Evolutionary conservation across 2,888 invertebrate species (phyloP), one percentile per base, ranked within the genome.

Genomic region (Drosophila mettleri): DNA sequence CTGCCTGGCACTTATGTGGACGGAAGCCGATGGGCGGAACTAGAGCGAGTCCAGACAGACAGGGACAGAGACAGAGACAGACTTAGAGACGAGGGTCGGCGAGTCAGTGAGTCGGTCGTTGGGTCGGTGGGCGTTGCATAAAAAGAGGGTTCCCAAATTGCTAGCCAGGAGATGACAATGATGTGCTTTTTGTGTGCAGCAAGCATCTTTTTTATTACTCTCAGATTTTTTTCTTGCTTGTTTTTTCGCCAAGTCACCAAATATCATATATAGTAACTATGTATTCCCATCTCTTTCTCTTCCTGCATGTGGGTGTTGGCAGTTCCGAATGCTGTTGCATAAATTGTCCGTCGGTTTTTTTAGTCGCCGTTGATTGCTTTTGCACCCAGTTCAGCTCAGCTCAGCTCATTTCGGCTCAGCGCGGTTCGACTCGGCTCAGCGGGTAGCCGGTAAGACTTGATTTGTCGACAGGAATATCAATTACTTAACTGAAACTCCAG

Each of bases 21-120:
- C 87, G 86, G 89, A 86, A 88, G 82, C 70, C 87, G 53, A 85
- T 82, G 82, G 86, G 86, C 84, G 86, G 82, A 86, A 86, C 86
- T 86, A 87, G 89, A 88, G 89, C 89, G 69, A 77, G 78, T 80
- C 85, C 83, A 84, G 83, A 88, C 86, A 82, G 79, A 85, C 71
- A 67, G 24, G 10, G 45, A 27, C 63, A 66, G 48, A 33, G 18
- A 54, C 24, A 55, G 39, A 80, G 80, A 77, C 77, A 80, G 69
- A 76, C 66, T 59, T 67, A 69, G 55, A 74, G 54, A 57, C 67
- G 65, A 58, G 57, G 60, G 60, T 68, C 65, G 60, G 58, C 9
- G 43, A 27, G 24, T 45, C 70, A 57, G 58, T n/a, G 43, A 27
- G 24, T 45, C 70, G 59, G 58, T 46, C 20, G 57, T 49, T 58